phyloP scores from a whole-genome alignment of 2,113 vertebrate species.

The Xenopus borealis region DNA sequence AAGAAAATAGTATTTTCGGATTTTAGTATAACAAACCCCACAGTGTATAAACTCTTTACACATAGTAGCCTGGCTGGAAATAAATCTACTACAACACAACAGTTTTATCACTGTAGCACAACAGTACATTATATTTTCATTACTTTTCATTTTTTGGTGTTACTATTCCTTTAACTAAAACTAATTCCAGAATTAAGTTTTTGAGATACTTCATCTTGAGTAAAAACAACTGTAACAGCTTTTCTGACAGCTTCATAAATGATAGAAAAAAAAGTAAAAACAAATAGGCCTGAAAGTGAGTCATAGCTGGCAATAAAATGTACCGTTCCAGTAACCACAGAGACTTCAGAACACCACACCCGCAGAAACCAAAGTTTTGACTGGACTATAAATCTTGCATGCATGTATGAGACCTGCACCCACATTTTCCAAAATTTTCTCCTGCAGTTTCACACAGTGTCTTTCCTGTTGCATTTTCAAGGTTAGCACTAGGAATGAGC shows the following conservation, averaged over 20 bases:
- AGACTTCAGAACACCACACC: constrained; percentile 32
- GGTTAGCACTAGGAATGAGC: background rate
- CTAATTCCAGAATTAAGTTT: too few relatives aligned
- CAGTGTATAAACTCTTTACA: too few relatives aligned
- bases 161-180: too few relatives aligned
- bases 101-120: too few relatives aligned
- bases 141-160: too few relatives aligned
- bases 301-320: constrained; percentile 22
- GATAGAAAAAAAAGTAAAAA: constrained; percentile 7
- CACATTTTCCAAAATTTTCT: constrained; percentile 14
- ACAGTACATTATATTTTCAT: too few relatives aligned
- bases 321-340: constrained; percentile 17
- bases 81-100: too few relatives aligned
- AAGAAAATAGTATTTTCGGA: too few relatives aligned
- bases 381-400: background rate
- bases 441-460: constrained; percentile 26
- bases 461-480: constrained; percentile 16
- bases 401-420: background rate
- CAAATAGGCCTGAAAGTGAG: constrained; percentile 12
- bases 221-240: background rate
- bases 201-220: background rate
- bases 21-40: too few relatives aligned
- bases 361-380: constrained; percentile 8
- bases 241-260: background rate
- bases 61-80: too few relatives aligned